phyloP scores from a whole-genome alignment of 1,140 invertebrate species.

The Drosophila malerkotliana region DNA sequence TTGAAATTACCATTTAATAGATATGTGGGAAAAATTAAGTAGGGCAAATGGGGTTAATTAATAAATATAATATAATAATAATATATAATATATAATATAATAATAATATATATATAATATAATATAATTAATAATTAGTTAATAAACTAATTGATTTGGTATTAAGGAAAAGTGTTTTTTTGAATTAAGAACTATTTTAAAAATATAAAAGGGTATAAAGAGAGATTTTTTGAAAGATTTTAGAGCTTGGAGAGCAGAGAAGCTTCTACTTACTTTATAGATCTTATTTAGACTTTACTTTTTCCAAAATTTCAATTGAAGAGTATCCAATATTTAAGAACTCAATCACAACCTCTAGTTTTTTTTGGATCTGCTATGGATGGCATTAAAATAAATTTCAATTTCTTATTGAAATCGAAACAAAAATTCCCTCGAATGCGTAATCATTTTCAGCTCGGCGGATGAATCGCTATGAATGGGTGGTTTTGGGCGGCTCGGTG shows the following conservation, averaged over 20 bases:
- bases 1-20: constrained; percentile 2
- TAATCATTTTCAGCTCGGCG: constrained; percentile 11
- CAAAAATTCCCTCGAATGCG: constrained; percentile 13
- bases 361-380: background rate
- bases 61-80: no score
- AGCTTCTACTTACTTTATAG: no score
- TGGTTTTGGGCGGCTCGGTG: constrained; percentile 13
- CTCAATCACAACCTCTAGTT: background rate
- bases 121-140: no score
- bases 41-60: background rate
- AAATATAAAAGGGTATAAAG: no score
- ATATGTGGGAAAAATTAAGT: background rate
- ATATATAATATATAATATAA: no score
- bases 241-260: no score
- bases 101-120: no score
- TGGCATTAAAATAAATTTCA: constrained; percentile 20
- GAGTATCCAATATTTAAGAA: background rate
- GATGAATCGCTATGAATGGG: constrained; percentile 6
- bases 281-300: no score
- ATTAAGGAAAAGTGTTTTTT: no score
- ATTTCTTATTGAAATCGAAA: constrained; percentile 2
- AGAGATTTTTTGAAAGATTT: no score
- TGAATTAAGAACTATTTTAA: no score
- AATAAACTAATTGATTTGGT: no score
- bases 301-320: background rate